Percentiles rank a stretch among this genome's conserved stretches.
phyloP scores from a whole-genome alignment of 1,140 invertebrate genomes.

The Lepidotrigona ventralis region DNA sequence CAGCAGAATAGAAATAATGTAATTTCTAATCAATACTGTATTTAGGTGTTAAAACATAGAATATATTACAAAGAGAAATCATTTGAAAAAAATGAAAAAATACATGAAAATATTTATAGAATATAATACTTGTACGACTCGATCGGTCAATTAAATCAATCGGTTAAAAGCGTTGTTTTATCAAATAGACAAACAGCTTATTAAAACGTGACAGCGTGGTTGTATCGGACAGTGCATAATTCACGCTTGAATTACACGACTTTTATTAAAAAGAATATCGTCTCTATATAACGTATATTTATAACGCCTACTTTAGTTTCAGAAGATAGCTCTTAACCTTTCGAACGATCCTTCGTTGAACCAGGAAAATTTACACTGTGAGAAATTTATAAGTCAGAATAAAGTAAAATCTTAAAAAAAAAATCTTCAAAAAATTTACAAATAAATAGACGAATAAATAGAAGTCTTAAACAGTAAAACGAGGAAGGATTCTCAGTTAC shows the following conservation, averaged over 20 bases:
- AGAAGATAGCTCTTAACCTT: no score
- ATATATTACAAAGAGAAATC: neutral
- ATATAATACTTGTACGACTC: neutral
- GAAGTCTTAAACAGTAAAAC: neutral
- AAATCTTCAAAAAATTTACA: no score
- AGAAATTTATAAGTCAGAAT: neutral
- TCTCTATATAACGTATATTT: neutral
- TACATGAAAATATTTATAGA: neutral
- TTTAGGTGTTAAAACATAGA: no score
- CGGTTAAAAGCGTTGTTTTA: conserved; percentile 20
- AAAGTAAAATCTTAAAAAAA: neutral
- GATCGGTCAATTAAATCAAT: conserved; percentile 1
- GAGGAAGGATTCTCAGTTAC: neutral
- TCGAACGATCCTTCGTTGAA: neutral
- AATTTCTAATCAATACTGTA: no score
- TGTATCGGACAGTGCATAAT: neutral
- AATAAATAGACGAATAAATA: neutral
- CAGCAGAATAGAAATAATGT: no score
- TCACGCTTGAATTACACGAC: conserved; percentile 2
- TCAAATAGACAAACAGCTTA: conserved; percentile 7
- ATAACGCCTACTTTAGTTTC: neutral
- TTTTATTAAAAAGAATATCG: neutral
- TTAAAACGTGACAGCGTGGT: conserved; percentile 6
- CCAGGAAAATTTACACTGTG: neutral
- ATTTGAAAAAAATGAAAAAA: neutral